A percentile compares a stretch with the other conserved stretches of the same genome.
phyloP scores from a whole-genome alignment of 2,113 vertebrate species.

The Atlantisia rogersi region DNA sequence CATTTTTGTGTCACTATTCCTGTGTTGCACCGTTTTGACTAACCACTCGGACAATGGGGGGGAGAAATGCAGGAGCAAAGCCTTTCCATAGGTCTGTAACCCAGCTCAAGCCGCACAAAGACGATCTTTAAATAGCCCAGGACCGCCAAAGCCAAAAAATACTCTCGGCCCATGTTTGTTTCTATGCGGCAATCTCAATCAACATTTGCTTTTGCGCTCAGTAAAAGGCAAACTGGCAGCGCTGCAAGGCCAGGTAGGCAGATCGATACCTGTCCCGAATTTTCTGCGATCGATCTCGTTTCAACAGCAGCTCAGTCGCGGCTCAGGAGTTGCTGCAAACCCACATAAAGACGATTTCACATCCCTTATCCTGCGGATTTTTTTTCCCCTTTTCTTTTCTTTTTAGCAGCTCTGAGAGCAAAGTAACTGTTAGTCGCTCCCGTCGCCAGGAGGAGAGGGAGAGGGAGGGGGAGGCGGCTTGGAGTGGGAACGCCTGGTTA shows the following conservation, averaged over 20 bases:
- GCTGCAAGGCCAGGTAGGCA: constrained; percentile 1
- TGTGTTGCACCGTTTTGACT: background rate
- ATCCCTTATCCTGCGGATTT: background rate
- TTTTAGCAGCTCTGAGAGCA: background rate
- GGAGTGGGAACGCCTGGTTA: accelerated
- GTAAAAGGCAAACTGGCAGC: constrained; percentile 4
- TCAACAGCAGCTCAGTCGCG: background rate
- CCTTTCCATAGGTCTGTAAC: background rate
- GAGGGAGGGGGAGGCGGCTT: background rate
- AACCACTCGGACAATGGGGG: accelerated
- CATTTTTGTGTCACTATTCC: background rate
- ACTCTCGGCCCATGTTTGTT: background rate
- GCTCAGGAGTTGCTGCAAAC: background rate
- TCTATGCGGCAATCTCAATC: constrained; percentile 41
- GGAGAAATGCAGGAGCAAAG: background rate
- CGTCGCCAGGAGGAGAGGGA: no score
- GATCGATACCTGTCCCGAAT: constrained; percentile 21
- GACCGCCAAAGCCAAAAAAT: background rate
- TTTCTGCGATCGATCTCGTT: background rate
- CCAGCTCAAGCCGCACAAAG: background rate
- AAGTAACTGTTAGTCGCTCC: background rate
- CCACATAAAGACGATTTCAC: background rate
- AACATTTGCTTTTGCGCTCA: constrained; percentile 54
- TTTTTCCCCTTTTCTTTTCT: background rate
- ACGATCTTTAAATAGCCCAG: constrained; percentile 9